phyloP scores from a whole-genome alignment of 2,113 vertebrate species.

The Spheniscus mendiculus region DNA sequence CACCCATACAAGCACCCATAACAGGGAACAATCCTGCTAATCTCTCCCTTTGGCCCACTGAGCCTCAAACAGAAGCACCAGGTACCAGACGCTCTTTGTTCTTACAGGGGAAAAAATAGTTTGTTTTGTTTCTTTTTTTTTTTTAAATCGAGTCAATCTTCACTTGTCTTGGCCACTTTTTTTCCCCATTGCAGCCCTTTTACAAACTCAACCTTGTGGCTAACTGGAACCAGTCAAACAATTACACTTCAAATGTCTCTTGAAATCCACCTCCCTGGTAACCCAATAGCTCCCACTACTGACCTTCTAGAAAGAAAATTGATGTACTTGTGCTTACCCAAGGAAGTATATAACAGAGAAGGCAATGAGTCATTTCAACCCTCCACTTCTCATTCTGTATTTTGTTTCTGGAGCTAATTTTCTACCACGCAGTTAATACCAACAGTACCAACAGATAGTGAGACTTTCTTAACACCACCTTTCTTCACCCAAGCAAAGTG shows the following conservation, averaged over 20 bases:
- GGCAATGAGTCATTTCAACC: background rate
- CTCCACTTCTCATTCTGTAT: background rate
- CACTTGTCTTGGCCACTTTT: background rate
- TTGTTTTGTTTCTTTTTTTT: background rate
- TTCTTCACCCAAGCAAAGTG: background rate
- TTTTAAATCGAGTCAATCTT: background rate
- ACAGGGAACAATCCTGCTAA: background rate
- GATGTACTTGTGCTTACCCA: background rate
- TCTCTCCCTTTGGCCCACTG: background rate
- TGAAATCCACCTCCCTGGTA: slow-evolving; percentile 21
- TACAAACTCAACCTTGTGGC: background rate
- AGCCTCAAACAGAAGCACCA: background rate
- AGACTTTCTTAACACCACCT: background rate
- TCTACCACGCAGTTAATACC: background rate
- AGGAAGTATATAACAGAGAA: background rate
- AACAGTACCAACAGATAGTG: background rate
- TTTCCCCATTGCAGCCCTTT: background rate
- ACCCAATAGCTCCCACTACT: slow-evolving; percentile 42
- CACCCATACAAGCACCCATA: background rate
- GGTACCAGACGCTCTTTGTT: background rate
- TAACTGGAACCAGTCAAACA: slow-evolving; percentile 22
- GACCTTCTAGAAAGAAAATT: slow-evolving; percentile 34
- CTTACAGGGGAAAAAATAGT: background rate
- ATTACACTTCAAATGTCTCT: background rate
- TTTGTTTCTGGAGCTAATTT: background rate